These are phyloP conservation scores for Lepilemur ruficaudatus DNA, from an alignment of 2,797 vertebrate species.

Conservation along the genomic window DNA sequence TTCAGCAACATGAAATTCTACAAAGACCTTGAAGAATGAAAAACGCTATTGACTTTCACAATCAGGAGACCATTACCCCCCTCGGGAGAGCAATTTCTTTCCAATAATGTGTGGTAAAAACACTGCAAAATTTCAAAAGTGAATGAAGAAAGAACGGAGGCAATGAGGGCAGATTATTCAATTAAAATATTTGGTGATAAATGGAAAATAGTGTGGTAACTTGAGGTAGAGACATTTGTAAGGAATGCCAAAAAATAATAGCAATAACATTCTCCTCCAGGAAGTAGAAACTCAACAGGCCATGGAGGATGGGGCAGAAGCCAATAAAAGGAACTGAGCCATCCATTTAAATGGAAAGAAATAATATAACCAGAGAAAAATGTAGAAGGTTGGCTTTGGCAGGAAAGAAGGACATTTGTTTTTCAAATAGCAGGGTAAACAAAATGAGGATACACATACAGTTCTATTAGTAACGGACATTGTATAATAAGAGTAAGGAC, in stretches of 20 bases:
- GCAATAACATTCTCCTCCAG: neutral
- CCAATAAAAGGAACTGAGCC: neutral
- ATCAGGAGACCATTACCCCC: neutral
- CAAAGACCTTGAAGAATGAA: neutral
- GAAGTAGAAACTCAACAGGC: neutral
- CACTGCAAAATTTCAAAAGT: neutral
- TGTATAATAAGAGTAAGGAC: neutral
- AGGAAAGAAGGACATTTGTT: neutral
- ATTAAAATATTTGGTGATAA: neutral
- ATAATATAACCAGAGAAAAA: neutral
- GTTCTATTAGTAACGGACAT: neutral
- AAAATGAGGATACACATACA: too few species aligned
- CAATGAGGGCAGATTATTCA: neutral
- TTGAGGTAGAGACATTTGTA: neutral
- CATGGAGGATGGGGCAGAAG: rapidly evolving
- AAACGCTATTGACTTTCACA: neutral
- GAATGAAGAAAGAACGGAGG: neutral
- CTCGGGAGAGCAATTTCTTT: neutral
- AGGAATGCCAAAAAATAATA: neutral
- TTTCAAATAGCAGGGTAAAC: neutral
- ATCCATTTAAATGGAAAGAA: neutral
- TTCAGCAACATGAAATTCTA: neutral
- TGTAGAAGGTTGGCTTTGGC: neutral
- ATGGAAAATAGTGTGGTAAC: neutral
- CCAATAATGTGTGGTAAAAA: neutral